Evolutionary conservation across 2,113 vertebrate species (phyloP).

Genomic region (Ammodytes dubius): DNA sequence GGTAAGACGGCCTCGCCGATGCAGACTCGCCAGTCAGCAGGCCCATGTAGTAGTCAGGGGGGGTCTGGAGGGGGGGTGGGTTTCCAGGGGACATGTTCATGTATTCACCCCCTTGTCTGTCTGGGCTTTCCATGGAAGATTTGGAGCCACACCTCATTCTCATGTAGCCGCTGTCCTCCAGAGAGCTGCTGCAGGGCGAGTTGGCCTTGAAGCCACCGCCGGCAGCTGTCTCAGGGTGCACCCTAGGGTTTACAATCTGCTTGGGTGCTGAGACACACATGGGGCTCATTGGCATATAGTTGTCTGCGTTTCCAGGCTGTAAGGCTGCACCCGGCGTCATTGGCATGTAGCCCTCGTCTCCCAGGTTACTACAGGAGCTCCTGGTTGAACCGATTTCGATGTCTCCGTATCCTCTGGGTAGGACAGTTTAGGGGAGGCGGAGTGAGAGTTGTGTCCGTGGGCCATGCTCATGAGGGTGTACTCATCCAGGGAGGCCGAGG

Average conservation of each 20-base stretch:
- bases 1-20: constrained; percentile 66
- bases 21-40: constrained; percentile 58
- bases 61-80: constrained; percentile 77
- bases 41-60: constrained; percentile 81
- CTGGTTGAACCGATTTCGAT: constrained; percentile 90
- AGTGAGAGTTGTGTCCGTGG: constrained; percentile 85
- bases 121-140: constrained; percentile 85
- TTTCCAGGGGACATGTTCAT: constrained; percentile 95
- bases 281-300: constrained; percentile 93
- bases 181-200: constrained; percentile 88
- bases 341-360: constrained; percentile 94
- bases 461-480: constrained; percentile 92
- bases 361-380: constrained; percentile 86
- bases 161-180: constrained; percentile 94
- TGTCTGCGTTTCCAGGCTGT: constrained; percentile 75
- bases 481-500: constrained; percentile 94
- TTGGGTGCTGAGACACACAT: constrained; percentile 93
- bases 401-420: constrained; percentile 95
- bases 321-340: constrained; percentile 89
- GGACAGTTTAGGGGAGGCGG: constrained; percentile 88
- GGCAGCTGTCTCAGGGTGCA: constrained; percentile 74
- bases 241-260: constrained; percentile 90
- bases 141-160: constrained; percentile 92
- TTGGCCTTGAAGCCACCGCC: constrained; percentile 80
- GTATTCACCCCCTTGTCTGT: constrained; percentile 87